Evolutionary conservation across 2,113 vertebrate genomes (phyloP).

Genomic region (Seriola dumerili): DNA sequence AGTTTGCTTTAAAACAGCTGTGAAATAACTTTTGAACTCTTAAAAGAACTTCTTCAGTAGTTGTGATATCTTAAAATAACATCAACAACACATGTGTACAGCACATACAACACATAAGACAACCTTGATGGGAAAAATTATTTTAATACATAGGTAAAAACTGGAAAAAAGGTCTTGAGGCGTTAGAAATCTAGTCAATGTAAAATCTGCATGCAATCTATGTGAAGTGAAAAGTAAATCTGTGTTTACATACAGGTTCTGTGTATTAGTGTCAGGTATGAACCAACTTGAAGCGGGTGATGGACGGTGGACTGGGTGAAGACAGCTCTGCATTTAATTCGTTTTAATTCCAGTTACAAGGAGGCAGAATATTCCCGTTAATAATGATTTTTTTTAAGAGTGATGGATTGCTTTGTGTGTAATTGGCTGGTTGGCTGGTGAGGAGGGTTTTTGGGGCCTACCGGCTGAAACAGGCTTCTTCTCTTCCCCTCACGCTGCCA

Average conservation of each 20-base stretch:
- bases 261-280: background rate
- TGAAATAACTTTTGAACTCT: background rate
- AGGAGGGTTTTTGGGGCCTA: conserved; percentile 16
- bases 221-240: background rate
- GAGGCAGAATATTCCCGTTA: background rate
- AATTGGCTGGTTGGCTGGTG: conserved; percentile 28
- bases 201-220: too few relatives aligned
- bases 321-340: background rate
- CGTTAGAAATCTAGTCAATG: too few relatives aligned
- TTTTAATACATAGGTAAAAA: too few relatives aligned
- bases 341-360: background rate
- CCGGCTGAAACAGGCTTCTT: conserved; percentile 67
- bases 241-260: background rate
- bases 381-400: conserved; percentile 17
- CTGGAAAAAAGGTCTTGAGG: too few relatives aligned
- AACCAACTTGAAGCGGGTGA: background rate
- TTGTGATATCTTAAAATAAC: background rate
- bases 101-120: background rate
- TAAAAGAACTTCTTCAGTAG: background rate
- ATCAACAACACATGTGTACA: background rate
- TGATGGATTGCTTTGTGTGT: conserved; percentile 30
- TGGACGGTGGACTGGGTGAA: background rate
- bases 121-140: background rate
- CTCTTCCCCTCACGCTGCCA: conserved; percentile 79
- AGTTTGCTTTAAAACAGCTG: background rate